Conservation (phyloP, 2,888 invertebrate species). For the Eilema sororculum region DNA sequence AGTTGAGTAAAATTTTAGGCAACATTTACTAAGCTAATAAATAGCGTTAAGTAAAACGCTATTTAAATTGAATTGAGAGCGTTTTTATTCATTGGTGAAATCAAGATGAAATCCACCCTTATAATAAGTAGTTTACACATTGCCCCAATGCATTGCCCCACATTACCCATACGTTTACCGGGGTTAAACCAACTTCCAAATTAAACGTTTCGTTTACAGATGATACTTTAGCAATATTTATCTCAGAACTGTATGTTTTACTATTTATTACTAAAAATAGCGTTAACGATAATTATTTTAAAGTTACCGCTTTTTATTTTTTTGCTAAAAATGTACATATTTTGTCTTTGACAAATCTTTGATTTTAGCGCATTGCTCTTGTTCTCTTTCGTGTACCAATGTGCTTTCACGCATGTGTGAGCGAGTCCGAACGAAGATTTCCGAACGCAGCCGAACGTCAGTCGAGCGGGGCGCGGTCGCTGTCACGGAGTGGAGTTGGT, state of each 20-base stretch:
- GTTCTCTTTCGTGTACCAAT: constrained; percentile 74
- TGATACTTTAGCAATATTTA: background rate
- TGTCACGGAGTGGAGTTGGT: constrained; percentile 87
- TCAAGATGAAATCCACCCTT: background rate
- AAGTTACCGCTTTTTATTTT: background rate
- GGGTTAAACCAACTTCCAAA: no score
- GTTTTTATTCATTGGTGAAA: background rate
- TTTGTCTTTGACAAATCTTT: constrained; percentile 60
- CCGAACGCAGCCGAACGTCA: constrained; percentile 85
- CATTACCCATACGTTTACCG: no score
- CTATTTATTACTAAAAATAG: no score
- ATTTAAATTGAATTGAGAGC: background rate
- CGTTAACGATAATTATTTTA: background rate
- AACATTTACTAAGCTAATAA: no score
- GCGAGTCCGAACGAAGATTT: constrained; percentile 81
- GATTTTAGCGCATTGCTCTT: constrained; percentile 63
- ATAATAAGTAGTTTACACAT: background rate
- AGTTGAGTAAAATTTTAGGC: background rate
- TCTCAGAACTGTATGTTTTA: background rate
- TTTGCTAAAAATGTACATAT: background rate
- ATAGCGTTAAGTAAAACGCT: no score
- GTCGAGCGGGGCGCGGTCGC: constrained; percentile 88
- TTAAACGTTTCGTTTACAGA: background rate
- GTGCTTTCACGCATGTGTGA: constrained; percentile 83
- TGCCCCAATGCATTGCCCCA: no score